Conservation (phyloP, 2,797 vertebrate genomes). For the Sphenodon punctatus region DNA sequence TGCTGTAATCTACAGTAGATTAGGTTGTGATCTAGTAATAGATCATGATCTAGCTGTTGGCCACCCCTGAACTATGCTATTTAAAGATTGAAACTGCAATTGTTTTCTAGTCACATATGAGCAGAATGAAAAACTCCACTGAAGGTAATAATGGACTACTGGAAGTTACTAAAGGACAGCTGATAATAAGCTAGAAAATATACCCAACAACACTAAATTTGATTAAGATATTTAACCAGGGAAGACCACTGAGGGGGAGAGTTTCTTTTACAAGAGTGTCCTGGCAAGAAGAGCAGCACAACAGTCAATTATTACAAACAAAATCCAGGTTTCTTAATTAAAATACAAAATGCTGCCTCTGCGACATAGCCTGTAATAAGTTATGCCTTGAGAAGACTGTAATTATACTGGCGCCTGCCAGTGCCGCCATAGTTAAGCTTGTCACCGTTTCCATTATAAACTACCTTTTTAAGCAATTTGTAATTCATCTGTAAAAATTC, state of each 20-base stretch:
- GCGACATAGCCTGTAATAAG: conserved; percentile 67
- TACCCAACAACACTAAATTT: conserved; percentile 58
- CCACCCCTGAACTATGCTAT: no score
- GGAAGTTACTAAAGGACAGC: conserved; percentile 51
- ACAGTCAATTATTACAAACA: conserved; percentile 80
- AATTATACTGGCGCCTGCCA: conserved; percentile 75
- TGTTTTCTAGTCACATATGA: conserved; percentile 14
- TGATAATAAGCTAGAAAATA: conserved; percentile 55
- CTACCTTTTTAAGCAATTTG: conserved; percentile 61
- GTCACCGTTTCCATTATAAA: conserved; percentile 71
- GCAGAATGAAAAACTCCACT: conserved; percentile 12
- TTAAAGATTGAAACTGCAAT: no score
- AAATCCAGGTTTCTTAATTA: conserved; percentile 81
- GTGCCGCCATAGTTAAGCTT: conserved; percentile 66
- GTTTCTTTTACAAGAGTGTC: conserved; percentile 72
- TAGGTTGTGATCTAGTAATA: no score
- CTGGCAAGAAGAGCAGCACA: conserved; percentile 67
- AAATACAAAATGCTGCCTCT: conserved; percentile 75
- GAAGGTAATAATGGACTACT: conserved; percentile 27
- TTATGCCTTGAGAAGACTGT: conserved; percentile 70
- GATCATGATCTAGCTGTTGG: no score
- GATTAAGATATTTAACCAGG: conserved; percentile 63
- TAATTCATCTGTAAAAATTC: conserved; percentile 43
- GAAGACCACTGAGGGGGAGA: conserved; percentile 70
- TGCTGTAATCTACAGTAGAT: no score